Conservation (phyloP, 2,888 invertebrate genomes). For the Rhagonycha fulva region DNA sequence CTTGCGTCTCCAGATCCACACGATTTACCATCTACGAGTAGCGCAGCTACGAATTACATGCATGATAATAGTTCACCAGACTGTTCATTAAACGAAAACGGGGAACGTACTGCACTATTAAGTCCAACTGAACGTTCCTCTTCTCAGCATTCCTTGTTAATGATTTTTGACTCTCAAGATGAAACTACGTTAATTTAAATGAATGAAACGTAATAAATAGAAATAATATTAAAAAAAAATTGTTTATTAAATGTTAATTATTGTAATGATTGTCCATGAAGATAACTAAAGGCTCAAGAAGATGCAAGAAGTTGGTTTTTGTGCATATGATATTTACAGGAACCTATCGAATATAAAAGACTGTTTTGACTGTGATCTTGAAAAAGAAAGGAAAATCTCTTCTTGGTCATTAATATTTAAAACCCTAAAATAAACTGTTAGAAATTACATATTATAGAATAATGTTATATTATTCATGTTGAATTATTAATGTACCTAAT, state of each 20-base stretch:
- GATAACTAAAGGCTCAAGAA: neutral
- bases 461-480: neutral
- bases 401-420: neutral
- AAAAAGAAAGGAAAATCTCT: neutral
- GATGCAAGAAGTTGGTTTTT: neutral
- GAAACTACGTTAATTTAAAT: conserved; percentile 82
- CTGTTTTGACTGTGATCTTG: neutral
- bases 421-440: neutral
- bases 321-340: neutral
- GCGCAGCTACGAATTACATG: conserved; percentile 58
- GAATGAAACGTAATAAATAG: conserved; percentile 34
- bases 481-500: neutral
- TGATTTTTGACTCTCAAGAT: conserved; percentile 80
- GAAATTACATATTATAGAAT: neutral
- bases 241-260: neutral
- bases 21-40: conserved; percentile 60
- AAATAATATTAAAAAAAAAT: neutral
- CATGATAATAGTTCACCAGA: conserved; percentile 62
- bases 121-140: conserved; percentile 64
- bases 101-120: conserved; percentile 67
- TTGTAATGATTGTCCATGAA: neutral
- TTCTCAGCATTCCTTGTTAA: conserved; percentile 76
- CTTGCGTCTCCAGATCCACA: conserved; percentile 67
- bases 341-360: neutral
- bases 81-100: conserved; percentile 68